Evolutionary conservation across 2,888 invertebrate species (phyloP).

Genomic region (Fragum sueziense): DNA sequence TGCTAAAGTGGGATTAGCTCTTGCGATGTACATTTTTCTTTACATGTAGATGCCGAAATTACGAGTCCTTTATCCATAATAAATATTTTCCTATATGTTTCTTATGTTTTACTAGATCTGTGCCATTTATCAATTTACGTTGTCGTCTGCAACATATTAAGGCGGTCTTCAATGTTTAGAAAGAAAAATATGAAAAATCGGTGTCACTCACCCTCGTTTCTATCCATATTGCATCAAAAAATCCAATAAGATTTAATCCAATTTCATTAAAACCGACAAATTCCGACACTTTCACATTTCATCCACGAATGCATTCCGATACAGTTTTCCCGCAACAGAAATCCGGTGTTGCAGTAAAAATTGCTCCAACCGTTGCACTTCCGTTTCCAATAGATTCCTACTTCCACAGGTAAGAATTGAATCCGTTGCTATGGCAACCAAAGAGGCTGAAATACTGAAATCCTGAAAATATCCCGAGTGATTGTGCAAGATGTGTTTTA

Average conservation of each 20-base stretch:
- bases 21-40: no score
- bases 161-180: no score
- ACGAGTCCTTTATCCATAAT: no score
- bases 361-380: constrained; percentile 17
- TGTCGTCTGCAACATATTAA: no score
- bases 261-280: neutral
- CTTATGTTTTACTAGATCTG: no score
- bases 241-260: neutral
- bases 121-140: no score
- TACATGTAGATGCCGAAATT: no score
- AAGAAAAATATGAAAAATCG: no score
- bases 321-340: neutral
- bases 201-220: neutral
- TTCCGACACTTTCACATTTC: constrained; percentile 3
- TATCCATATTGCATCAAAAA: constrained; percentile 6
- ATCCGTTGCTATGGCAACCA: constrained; percentile 35
- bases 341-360: constrained; percentile 31
- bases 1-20: no score
- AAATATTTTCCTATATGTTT: no score
- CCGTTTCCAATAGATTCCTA: constrained; percentile 24
- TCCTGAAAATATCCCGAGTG: constrained; percentile 8
- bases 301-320: constrained; percentile 6
- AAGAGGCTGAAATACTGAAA: no score
- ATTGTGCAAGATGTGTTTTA: constrained; percentile 12
- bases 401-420: constrained; percentile 33